Conservation (phyloP, 2,113 vertebrate species). For the Apteryx owenii region DNA sequence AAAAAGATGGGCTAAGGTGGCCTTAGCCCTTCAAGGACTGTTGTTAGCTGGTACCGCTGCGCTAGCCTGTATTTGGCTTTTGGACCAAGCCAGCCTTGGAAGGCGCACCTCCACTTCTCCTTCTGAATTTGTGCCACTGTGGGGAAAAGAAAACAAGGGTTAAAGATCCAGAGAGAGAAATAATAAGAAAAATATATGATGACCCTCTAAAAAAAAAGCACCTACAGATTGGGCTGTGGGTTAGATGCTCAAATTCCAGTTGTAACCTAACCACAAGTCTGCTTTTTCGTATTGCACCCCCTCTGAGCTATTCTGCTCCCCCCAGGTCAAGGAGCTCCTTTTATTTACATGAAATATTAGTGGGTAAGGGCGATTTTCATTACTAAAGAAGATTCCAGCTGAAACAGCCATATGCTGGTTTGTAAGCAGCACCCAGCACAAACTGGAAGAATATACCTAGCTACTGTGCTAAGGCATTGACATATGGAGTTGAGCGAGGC, state of each 20-base stretch:
- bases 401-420: background rate
- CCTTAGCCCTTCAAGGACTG: background rate
- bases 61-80: rapidly evolving
- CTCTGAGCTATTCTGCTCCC: background rate
- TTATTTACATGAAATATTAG: background rate
- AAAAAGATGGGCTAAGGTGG: background rate
- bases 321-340: rapidly evolving
- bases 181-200: background rate
- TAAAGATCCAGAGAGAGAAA: background rate
- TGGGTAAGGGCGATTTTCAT: background rate
- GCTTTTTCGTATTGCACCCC: background rate
- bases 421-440: rapidly evolving
- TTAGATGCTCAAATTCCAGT: background rate
- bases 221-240: rapidly evolving
- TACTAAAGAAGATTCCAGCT: background rate
- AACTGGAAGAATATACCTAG: background rate
- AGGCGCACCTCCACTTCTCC: rapidly evolving
- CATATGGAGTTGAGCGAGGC: conserved; percentile 13
- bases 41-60: background rate
- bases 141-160: background rate
- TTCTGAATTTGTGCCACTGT: background rate
- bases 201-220: background rate
- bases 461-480: background rate
- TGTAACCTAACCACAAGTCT: background rate
- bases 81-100: rapidly evolving